Conservation (phyloP, 2,113 vertebrate species). For the Cyanistes caeruleus region DNA sequence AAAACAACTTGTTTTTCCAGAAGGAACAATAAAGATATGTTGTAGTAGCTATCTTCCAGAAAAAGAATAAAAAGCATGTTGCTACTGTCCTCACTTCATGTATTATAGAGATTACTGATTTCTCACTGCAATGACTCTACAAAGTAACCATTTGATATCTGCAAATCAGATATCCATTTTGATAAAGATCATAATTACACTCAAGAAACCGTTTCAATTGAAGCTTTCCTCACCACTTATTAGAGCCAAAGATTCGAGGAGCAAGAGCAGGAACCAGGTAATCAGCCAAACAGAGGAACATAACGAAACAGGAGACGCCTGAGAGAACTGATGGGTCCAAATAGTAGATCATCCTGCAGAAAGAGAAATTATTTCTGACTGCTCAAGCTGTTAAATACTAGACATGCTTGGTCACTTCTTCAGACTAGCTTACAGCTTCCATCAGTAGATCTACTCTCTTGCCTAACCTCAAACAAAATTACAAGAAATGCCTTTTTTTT, state of each 20-base stretch:
- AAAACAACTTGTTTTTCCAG: background rate
- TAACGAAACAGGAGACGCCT: constrained; percentile 90
- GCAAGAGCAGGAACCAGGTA: constrained; percentile 96
- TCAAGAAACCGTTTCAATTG: background rate
- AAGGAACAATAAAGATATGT: background rate
- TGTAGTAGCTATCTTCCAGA: background rate
- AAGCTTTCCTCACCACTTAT: constrained; percentile 87
- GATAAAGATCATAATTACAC: background rate
- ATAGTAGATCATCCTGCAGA: constrained; percentile 90
- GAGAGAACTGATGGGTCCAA: constrained; percentile 96
- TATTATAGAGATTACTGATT: background rate
- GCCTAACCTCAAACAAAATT: background rate
- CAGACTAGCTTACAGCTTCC: background rate
- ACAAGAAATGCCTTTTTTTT: background rate
- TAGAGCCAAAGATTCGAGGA: constrained; percentile 93
- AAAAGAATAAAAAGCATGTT: background rate
- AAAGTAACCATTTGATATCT: background rate
- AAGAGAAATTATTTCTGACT: background rate
- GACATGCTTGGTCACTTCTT: background rate
- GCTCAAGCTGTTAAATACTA: background rate
- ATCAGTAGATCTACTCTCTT: background rate
- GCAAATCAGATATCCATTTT: background rate
- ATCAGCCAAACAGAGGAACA: constrained; percentile 95
- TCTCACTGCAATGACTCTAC: background rate
- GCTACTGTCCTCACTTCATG: background rate